Evolutionary conservation across 2,797 vertebrate genomes (phyloP), one percentile per base, ranked within the genome.

Genomic region (Pseudotriccus pelzelni): DNA sequence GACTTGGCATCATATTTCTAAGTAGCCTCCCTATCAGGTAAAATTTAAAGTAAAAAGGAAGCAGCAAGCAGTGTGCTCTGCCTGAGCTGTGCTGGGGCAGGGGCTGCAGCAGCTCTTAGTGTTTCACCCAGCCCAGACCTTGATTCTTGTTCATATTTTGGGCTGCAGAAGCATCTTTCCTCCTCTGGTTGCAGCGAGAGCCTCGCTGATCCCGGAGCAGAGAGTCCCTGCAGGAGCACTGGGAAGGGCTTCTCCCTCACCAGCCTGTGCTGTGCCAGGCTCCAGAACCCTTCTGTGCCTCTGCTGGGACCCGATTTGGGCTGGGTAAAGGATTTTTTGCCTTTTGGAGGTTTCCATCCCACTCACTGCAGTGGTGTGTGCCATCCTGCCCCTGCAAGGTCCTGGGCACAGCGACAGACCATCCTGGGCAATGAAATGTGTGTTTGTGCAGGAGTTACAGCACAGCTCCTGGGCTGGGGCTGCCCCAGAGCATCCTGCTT

Each of bases 291-390:
- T 10, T 30, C 2, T 0, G 14, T 34, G 74, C 70, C 53, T 20
- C 67, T 1, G 0, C 37, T 28, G 50, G 27, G 74, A 32, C 22
- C 81, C 6, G 2, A 1, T 2, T 0, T 0, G 0, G 10, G 32
- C 64, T 46, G 13, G 37, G 28, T 2, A 2, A 10, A 53, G 37
- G 3, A 0, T 5, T 14, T 39, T 23, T n/a, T 11, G 17, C 18
- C 17, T 49, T 69, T 14, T 9, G 53, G 23, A 39, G 16, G 32
- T 58, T 69, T 67, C 50, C 52, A 9, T 52, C 8, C 73, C 3
- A 20, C 28, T 89, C 0, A 0, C 36, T 0, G 2, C 67, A 47
- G 79, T 0, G 2, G 16, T 22, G 43, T 13, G 2, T 3, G 0
- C 14, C 30, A 6, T 28, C 30, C 82, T 4, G 1, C 17, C 69